Evolutionary conservation across 2,888 invertebrate species (phyloP), one percentile per base, ranked within the genome.

Genomic region (Melanargia galathea): DNA sequence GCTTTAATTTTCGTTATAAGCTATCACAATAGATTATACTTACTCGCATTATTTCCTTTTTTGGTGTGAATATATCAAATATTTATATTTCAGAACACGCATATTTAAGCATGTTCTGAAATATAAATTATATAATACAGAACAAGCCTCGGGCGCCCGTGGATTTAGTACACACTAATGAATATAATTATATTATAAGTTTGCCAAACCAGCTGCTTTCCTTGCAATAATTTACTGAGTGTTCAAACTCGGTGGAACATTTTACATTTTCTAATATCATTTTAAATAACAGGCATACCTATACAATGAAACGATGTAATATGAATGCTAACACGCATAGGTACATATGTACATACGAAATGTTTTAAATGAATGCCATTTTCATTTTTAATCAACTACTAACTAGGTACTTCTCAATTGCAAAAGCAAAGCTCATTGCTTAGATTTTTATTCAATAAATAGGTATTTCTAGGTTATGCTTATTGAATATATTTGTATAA

Each of bases 101-200:
- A 30, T 10, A 22, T 56, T 45, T 2, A 11, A 56, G 43, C 16
- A 6, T 18, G 26, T 56, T 56, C 4, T n/a, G 43, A 11, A 38
- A 4, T 40, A 55, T 11, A 43, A n/a, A n/a, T n/a, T n/a, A n/a
- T n/a, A n/a, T n/a, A n/a, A n/a, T n/a, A n/a, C n/a, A n/a, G n/a
- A n/a, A n/a, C n/a, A n/a, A n/a, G 57, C 20, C 13, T 22, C 16
- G 20, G 30, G 59, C 38, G 43, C 45, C 30, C 45, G 64, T 45
- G 24, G 57, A 52, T 49, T 57, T 24, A 35, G 57, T 58, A 62
- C 43, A 49, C 60, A 48, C 62, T 60, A 67, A 62, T 62, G 56
- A 64, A 64, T 54, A 64, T 64, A 67, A 67, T 64, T 64, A 62
- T 52, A 60, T 67, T 52, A 60, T 67, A 67, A 52, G 49, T 62